These are phyloP conservation scores for Hiodon tergisus DNA, from an alignment of 2,113 vertebrate genomes.

Conservation along the genomic window DNA sequence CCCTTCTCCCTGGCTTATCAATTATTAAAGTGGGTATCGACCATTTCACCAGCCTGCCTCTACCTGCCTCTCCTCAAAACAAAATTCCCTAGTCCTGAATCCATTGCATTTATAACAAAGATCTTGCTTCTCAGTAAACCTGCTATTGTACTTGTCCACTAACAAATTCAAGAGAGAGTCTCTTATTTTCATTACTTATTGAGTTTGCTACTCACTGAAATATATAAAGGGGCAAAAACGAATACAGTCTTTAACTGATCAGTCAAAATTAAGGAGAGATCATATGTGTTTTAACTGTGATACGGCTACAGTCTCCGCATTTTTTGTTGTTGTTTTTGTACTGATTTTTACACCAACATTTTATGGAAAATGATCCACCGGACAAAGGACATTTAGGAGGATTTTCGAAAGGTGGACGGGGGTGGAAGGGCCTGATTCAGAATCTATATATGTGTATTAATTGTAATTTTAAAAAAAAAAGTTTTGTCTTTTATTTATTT, in stretches of 20 bases:
- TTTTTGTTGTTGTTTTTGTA: not conserved
- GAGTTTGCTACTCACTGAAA: no score
- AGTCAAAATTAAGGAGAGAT: no score
- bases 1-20: conserved; percentile 57
- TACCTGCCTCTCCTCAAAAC: conserved; percentile 48
- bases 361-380: no score
- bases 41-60: conserved; percentile 59
- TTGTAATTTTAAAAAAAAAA: no score
- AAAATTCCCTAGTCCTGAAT: conserved; percentile 49
- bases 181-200: no score
- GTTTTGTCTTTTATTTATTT: no score
- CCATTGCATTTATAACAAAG: conserved; percentile 44
- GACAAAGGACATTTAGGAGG: no score
- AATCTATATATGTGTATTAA: no score
- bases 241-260: no score
- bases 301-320: not conserved
- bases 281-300: not conserved
- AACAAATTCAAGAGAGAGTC: not conserved
- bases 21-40: conserved; percentile 70
- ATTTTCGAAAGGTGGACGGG: no score
- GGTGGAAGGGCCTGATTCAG: no score
- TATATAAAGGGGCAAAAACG: no score
- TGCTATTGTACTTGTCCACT: not conserved
- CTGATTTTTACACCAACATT: not conserved
- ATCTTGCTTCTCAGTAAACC: not conserved